Evolutionary conservation across 2,888 invertebrate genomes (phyloP), one percentile per base, ranked within the genome.

Genomic region (Cephus sareptanus): DNA sequence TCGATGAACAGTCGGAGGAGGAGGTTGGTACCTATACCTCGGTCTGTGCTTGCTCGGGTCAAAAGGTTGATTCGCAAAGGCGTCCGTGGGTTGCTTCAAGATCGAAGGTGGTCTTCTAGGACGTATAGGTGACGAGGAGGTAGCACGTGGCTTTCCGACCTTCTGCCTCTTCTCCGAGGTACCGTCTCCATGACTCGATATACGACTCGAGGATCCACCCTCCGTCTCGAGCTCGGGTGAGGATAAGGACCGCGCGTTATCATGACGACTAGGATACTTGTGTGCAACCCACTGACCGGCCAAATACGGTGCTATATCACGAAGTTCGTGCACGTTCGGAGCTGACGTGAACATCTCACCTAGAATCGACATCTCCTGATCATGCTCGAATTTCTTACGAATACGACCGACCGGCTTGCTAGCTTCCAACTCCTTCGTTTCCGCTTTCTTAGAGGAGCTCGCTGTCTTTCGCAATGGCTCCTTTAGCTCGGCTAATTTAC

Each of bases 211-310:
- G 13, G 71, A 31, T 31, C 74, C 71, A 33, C 69, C 4, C 74
- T 81, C 33, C 74, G 69, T 1, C 37, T 74, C 74, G 74, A 80
- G 74, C 75, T 92, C 92, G 1, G 94, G 93, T 11, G 93, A 92
- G 1, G 94, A 94, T 73, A 95, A 87, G 3, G 95, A 94, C 75
- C 94, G 93, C 76, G 95, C 94, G 86, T 96, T 96, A 85, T 95
- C 95, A 79, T 94, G 94, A 2, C 93, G 93, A 84, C 93, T 95
- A 0, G 97, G 96, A 89, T 94, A 96, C 84, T 94, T 94, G 90
- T 97, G 97, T 0, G 97, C 96, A 69, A 95, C 94, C 97, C 97
- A 97, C 11, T 95, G 93, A 2, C 96, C 96, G 0, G 95, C 94
- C 80, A 97, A 91, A 90, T 96, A 96, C 0, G 96, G 96, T 0